These are phyloP conservation scores for Amphipyra tragopoginis DNA, from an alignment of 2,888 invertebrate genomes.

Conservation along the genomic window DNA sequence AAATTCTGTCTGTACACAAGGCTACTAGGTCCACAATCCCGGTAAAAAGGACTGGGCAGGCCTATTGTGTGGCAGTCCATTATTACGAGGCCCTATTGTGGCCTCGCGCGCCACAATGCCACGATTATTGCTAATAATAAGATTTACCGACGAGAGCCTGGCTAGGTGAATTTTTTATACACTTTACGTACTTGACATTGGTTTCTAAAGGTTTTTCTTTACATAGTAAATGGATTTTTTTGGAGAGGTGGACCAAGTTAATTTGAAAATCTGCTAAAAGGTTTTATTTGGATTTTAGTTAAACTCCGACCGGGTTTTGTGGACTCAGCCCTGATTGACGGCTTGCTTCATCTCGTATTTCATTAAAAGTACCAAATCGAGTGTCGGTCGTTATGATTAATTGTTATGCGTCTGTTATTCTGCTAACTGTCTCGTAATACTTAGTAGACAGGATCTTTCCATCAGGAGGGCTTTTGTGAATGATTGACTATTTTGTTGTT, in stretches of 20 bases:
- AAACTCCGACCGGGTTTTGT: conserved; percentile 3
- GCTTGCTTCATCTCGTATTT: conserved; percentile 36
- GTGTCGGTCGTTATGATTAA: conserved; percentile 28
- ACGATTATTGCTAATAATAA: conserved; percentile 75
- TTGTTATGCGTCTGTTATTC: conserved; percentile 13
- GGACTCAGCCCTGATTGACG: conserved; percentile 32
- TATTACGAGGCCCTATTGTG: conserved; percentile 67
- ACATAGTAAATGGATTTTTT: conserved; percentile 33
- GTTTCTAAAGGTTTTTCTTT: conserved; percentile 56
- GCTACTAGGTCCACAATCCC: conserved; percentile 44
- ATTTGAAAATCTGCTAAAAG: conserved; percentile 40
- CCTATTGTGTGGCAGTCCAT: conserved; percentile 67
- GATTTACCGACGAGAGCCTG: conserved; percentile 61
- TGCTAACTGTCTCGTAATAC: not conserved
- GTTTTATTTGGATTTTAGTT: conserved; percentile 20
- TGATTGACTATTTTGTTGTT: conserved; percentile 5
- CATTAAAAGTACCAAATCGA: conserved; percentile 29
- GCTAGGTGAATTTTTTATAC: conserved; percentile 40
- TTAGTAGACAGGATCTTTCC: not conserved
- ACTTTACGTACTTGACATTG: conserved; percentile 51
- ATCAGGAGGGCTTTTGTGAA: conserved; percentile 4
- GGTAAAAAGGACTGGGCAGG: conserved; percentile 59
- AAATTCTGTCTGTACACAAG: conserved; percentile 53
- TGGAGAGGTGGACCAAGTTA: conserved; percentile 9
- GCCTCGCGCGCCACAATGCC: conserved; percentile 63